Conservation (phyloP, 2,888 invertebrate species). For the Apodemia mormo region DNA sequence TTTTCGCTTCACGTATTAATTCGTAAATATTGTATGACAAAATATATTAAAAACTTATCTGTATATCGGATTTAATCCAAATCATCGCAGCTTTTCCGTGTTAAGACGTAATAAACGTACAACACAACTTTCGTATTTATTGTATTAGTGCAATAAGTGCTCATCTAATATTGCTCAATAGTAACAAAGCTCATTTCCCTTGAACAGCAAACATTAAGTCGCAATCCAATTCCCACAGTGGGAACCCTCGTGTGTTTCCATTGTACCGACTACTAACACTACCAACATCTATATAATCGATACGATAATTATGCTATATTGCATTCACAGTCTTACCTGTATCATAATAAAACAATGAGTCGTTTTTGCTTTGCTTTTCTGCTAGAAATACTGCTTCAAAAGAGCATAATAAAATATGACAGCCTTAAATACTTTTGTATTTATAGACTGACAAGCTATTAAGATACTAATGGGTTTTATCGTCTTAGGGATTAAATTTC, state of each 20-base stretch:
- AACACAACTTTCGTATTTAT: not conserved
- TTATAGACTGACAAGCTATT: no score
- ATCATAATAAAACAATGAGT: slow-evolving; percentile 10
- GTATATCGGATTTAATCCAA: no score
- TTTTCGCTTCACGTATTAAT: no score
- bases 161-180: slow-evolving; percentile 19
- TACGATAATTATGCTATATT: slow-evolving; percentile 13
- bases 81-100: no score
- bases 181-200: slow-evolving; percentile 40
- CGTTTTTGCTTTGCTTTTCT: slow-evolving; percentile 7
- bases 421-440: no score
- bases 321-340: slow-evolving; percentile 8
- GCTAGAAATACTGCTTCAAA: not conserved
- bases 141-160: not conserved
- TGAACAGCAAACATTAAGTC: slow-evolving; percentile 45
- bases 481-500: no score
- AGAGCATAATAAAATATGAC: not conserved
- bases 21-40: no score
- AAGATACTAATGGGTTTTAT: no score
- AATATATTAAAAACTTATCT: no score
- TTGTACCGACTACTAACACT: slow-evolving; percentile 34
- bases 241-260: slow-evolving; percentile 49
- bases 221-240: slow-evolving; percentile 63
- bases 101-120: not conserved
- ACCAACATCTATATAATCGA: slow-evolving; percentile 16